Evolutionary conservation across 37 sponge, comb jelly and placozoan genomes (phyloP), one percentile per base, ranked within the genome.

Genomic region (Agelas oroides): DNA sequence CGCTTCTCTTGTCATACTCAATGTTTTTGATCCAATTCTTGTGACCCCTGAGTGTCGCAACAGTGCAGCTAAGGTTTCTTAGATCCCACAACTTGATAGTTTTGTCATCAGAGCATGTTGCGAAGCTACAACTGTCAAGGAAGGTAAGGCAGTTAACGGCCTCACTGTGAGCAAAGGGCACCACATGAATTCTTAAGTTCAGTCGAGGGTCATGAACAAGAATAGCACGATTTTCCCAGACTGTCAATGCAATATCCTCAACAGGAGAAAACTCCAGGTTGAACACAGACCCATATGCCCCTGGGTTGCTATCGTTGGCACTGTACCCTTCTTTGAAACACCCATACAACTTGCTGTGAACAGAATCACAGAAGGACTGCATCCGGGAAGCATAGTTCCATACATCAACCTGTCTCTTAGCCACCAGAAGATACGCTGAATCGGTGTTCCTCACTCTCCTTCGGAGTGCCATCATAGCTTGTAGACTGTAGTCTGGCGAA

Each of bases 51-150:
- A 91, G 76, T 12, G 70, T 41, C 0, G 54, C 46, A 15, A 75
- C 36, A 20, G 36, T 20, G 18, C 65, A 19, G 2, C 25, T 30
- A 3, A 86, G 41, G 3, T 86, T 69, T 21, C 91, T n/a, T 0
- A 77, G 38, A 19, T 91, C 91, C 91, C 91, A 91, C 27, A 91
- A 19, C 14, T 73, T 35, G 25, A 91, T 69, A 23, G 82, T 85
- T 30, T 59, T 39, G 72, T 91, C 91, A 59, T 91, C 91, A 21
- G 91, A 91, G 24, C 91, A 85, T 18, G 91, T 91, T 5, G 74
- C 73, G 64, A 91, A 91, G 1, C 20, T 11, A 5, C 25, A 23
- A 14, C 53, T 28, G 20, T 75, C 70, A 14, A 91, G 46, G 34
- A 91, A 91, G 0, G 87, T 86, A 40, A 91, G 35, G 38, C 87